Percentiles rank a stretch among this genome's conserved stretches.
phyloP scores from a whole-genome alignment of 1,140 invertebrate genomes.

The Drosophila pandora region DNA sequence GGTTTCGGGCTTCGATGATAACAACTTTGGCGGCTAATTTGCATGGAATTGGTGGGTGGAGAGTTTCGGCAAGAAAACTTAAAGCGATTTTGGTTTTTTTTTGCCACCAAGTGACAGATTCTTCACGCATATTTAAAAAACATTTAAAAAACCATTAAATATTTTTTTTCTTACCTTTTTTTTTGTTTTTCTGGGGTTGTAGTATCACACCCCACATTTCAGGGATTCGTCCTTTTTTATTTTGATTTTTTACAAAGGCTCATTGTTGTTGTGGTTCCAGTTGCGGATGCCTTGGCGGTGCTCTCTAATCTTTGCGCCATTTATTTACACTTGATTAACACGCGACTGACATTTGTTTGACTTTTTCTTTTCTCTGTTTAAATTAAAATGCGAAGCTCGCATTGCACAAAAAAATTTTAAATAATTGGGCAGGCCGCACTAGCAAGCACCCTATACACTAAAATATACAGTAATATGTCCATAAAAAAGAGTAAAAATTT shows the following conservation, averaged over 20 bases:
- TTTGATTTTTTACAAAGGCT: constrained; percentile 39
- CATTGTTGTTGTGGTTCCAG: constrained; percentile 40
- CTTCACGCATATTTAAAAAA: constrained; percentile 82
- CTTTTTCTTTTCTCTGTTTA: constrained; percentile 66
- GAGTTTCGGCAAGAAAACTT: constrained; percentile 49
- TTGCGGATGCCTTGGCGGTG: constrained; percentile 40
- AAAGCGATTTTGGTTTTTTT: constrained; percentile 51
- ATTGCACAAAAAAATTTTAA: constrained; percentile 31
- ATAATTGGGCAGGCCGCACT: neutral
- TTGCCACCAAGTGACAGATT: constrained; percentile 59
- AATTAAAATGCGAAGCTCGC: constrained; percentile 68
- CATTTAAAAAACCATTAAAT: constrained; percentile 83
- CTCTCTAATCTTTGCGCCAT: constrained; percentile 84
- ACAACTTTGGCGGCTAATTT: constrained; percentile 71
- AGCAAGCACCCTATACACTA: neutral
- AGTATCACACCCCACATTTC: constrained; percentile 59
- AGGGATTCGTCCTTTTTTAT: constrained; percentile 45
- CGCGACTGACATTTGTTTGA: constrained; percentile 83
- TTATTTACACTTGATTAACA: constrained; percentile 84
- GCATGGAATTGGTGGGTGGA: constrained; percentile 41
- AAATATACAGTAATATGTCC: neutral
- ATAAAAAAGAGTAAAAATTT: neutral
- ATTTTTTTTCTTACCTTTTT: constrained; percentile 53
- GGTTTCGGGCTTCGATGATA: constrained; percentile 59
- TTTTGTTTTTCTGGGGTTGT: constrained; percentile 36